Evolutionary conservation across 2,113 vertebrate genomes (phyloP), one percentile per base, ranked within the genome.

Genomic region (Vicugna pacos): DNA sequence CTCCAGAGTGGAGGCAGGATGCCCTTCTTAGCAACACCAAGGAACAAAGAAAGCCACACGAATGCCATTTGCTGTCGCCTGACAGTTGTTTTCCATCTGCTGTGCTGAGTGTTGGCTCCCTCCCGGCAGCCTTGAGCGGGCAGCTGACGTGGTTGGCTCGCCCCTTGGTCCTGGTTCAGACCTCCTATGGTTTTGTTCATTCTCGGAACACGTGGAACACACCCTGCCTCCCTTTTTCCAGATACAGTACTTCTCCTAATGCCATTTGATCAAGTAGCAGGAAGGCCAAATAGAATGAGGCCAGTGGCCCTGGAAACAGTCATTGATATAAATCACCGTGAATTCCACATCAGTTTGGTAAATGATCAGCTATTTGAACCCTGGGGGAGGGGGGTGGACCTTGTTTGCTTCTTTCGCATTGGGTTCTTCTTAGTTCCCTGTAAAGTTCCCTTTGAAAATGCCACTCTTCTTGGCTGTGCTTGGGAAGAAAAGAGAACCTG

Each of bases 71-170:
- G 75, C 69, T n/a, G 20, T 73, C 0, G 3, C 75, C 73, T 75
- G 88, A 64, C 88, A 94, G 75, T 96, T 95, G 87, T 89, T 91
- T 67, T 80, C 85, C 89, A 80, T 81, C 85, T 95, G 83, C 72
- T 69, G 69, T 42, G 38, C 58, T 7, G 7, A 58, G 28, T 26
- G 38, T 42, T 42, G 38, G 52, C 26, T 60, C 52, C 87, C 80
- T 70, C 52, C 46, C 58, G 4, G 79, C 28, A 76, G 72, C 52
- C 88, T 86, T 73, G 64, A 91, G 89, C 1, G 0, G 54, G 85
- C 91, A 87, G 93, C 89, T 80, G 96, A 64, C 26, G 1, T 15
- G 17, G 32, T 7, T n/a, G 89, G 89, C 73, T 76, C 54, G 5
- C 58, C 58, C 83, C 4, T 2, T 9, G 52, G 30, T 69, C 72